Base-by-base conservation (phyloP, 1,140 invertebrate genomes). In the Aricia agestis region DNA sequence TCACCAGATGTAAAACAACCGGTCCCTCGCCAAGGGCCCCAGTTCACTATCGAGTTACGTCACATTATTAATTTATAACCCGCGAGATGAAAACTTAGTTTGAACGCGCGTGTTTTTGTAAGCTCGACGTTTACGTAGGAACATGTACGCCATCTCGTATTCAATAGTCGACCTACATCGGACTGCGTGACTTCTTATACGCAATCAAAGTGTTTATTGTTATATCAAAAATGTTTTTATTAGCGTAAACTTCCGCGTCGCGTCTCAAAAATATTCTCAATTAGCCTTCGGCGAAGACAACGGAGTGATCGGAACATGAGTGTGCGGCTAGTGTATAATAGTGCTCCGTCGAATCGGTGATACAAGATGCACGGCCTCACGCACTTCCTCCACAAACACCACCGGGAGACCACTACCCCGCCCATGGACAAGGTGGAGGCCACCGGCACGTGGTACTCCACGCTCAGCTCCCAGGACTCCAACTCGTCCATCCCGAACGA, bases 361-460 rank as follows among this genome's bases (percentile, higher is more conserved):
- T 68, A 59, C 66, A 86, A 78, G 72, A 91, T 91, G 89, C 86
- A 89, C 73, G 83, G 86, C 1, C 71, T 91, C 6, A 68, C 86
- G 25, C 80, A 89, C 75, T 87, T 87, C 73, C 70, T 89, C 4
- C 83, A 87, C 67, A 89, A 87, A 78, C 81, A 87, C 41, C 76
- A 83, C 58, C 83, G 84, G 7, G 78, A 84, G 36, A 86, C 89
- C 61, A 76, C 83, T 1, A 85, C 84, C 17, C 82, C 85, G 4
- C 76, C 85, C 1, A 67, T 82, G 19, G 80, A 84, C 18, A 86
- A 85, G 68, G 83, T 85, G 1, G 78, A 82, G 57, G 80, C 80
- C 67, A 73, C 79, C 4, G 82, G 87, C 11, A 84, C 82, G 68
- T 87, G 83, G 78, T 81, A 78, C 71, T 87, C 86, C n/a, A 74